phyloP scores from a whole-genome alignment of 2,797 vertebrate genomes.

The Ceryle rudis region DNA sequence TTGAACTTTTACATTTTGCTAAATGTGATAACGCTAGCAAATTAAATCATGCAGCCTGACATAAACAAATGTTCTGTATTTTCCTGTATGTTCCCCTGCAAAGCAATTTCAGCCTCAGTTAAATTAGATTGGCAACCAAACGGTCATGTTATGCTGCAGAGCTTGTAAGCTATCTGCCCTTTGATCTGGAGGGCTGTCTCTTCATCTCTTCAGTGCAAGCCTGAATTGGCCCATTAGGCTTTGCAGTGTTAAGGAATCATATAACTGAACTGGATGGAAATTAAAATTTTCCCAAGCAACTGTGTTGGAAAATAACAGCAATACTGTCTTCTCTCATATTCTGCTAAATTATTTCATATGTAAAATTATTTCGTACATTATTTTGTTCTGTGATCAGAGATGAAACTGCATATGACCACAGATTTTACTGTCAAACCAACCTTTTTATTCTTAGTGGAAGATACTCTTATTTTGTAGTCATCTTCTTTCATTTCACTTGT shows the following conservation, averaged over 20 bases:
- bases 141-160: not conserved
- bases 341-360: not conserved
- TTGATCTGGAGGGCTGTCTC: slow-evolving; percentile 34
- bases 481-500: not conserved
- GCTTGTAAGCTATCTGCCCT: slow-evolving; percentile 43
- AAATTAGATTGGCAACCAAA: slow-evolving; percentile 34
- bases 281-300: not conserved
- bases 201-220: not conserved
- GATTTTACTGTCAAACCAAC: not conserved
- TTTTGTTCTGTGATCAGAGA: not conserved
- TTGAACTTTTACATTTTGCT: slow-evolving; percentile 55
- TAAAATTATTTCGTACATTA: not conserved
- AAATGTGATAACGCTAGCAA: slow-evolving; percentile 56
- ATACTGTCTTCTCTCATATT: not conserved
- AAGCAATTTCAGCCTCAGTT: not conserved
- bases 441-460: not conserved
- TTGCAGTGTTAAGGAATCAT: not conserved
- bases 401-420: not conserved
- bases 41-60: slow-evolving; percentile 54
- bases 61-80: slow-evolving; percentile 50
- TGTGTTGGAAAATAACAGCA: not conserved
- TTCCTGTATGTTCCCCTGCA: not conserved
- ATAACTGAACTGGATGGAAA: not conserved
- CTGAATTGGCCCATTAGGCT: slow-evolving; percentile 6
- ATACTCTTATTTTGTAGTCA: not conserved